phyloP scores from a whole-genome alignment of 2,888 invertebrate species.

The Brachylomia viminalis region DNA sequence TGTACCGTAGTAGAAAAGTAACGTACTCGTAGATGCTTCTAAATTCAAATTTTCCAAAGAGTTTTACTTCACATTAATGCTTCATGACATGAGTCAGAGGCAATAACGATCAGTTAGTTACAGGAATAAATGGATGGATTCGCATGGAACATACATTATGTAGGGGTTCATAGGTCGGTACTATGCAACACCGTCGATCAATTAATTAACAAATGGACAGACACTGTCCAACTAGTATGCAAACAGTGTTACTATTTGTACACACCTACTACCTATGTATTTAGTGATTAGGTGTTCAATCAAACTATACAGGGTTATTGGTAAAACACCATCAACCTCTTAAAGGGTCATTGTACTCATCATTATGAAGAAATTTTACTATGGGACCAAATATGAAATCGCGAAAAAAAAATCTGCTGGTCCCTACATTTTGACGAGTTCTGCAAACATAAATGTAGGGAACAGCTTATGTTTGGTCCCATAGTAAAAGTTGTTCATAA shows the following conservation, averaged over 20 bases:
- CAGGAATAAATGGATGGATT: not conserved
- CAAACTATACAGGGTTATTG: too few species aligned
- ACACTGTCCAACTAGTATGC: slow-evolving; percentile 6
- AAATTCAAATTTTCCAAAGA: not conserved
- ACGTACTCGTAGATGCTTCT: not conserved
- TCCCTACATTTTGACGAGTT: too few species aligned
- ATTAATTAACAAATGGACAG: slow-evolving; percentile 53
- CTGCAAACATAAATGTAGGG: too few species aligned
- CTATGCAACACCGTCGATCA: slow-evolving; percentile 27
- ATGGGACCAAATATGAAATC: too few species aligned
- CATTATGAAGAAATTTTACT: too few species aligned
- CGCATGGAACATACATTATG: not conserved
- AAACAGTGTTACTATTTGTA: not conserved
- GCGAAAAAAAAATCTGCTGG: too few species aligned
- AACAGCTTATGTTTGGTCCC: too few species aligned
- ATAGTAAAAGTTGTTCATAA: too few species aligned
- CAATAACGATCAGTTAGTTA: not conserved
- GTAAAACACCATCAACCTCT: too few species aligned
- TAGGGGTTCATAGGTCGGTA: not conserved
- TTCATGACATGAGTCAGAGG: not conserved
- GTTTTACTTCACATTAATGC: not conserved
- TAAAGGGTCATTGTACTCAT: too few species aligned
- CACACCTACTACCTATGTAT: not conserved
- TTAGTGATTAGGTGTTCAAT: not conserved
- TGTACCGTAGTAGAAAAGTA: not conserved